phyloP scores from a whole-genome alignment of 2,888 invertebrate genomes.

The Tipula helvola region DNA sequence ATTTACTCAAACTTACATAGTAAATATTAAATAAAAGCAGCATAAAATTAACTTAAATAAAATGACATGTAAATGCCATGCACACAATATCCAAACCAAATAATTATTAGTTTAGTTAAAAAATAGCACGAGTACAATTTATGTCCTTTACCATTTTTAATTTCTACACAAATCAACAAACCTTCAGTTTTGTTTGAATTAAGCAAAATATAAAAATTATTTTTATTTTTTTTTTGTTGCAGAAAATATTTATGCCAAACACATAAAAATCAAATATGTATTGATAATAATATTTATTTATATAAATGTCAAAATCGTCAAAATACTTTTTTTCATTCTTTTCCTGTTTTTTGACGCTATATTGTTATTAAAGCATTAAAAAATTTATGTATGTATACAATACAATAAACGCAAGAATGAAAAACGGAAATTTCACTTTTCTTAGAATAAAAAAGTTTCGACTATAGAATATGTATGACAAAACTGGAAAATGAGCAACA shows the following conservation, averaged over 20 bases:
- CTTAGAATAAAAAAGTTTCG: background rate
- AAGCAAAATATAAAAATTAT: background rate
- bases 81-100: background rate
- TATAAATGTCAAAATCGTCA: background rate
- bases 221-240: background rate
- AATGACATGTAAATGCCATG: background rate
- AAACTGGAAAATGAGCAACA: background rate
- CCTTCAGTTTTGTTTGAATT: background rate
- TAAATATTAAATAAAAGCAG: background rate
- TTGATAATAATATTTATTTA: background rate
- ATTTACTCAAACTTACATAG: background rate
- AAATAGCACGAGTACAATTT: background rate
- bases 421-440: background rate
- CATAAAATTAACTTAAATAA: background rate
- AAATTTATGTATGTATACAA: background rate
- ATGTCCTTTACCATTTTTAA: background rate
- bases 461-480: background rate
- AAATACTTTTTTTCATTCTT: background rate
- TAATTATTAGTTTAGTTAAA: background rate
- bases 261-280: background rate
- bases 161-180: background rate
- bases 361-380: background rate
- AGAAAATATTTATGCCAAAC: background rate
- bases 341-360: background rate
- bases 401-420: background rate